These are phyloP conservation scores for Heliconius aoede DNA, from an alignment of 2,888 invertebrate species.

Conservation along the genomic window DNA sequence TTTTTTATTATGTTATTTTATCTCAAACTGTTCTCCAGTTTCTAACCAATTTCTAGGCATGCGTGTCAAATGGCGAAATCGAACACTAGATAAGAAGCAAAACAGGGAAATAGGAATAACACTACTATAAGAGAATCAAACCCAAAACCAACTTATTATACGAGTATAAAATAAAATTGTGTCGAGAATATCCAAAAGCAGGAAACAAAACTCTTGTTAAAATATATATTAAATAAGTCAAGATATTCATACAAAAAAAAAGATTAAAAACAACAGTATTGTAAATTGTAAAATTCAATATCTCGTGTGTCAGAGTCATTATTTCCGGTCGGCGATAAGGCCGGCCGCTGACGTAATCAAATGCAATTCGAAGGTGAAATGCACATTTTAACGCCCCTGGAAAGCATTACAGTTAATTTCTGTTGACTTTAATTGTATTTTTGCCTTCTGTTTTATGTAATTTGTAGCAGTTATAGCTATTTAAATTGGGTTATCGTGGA, in stretches of 20 bases:
- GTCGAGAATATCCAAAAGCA: too few species aligned
- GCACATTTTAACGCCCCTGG: conserved; percentile 40
- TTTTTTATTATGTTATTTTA: too few species aligned
- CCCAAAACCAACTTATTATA: too few species aligned
- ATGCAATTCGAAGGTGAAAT: conserved; percentile 44
- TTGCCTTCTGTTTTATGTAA: conserved; percentile 10
- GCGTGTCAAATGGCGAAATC: too few species aligned
- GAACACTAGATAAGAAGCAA: too few species aligned
- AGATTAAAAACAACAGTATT: conserved; percentile 37
- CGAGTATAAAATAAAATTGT: too few species aligned
- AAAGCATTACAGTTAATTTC: conserved; percentile 32
- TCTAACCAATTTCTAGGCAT: too few species aligned
- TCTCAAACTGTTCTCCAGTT: too few species aligned
- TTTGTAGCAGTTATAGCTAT: conserved; percentile 9
- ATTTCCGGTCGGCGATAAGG: conserved; percentile 41
- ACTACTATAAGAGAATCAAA: too few species aligned
- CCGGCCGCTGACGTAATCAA: conserved; percentile 46
- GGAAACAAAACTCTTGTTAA: not conserved
- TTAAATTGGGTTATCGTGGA: not conserved
- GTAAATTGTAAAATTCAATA: conserved; percentile 44
- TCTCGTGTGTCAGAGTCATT: conserved; percentile 38
- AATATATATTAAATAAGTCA: not conserved
- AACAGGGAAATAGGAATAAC: too few species aligned
- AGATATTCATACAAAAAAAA: conserved; percentile 27
- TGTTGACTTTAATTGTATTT: conserved; percentile 25